Evolutionary conservation across 2,888 invertebrate genomes (phyloP).

Genomic region (Megastigmus dorsalis): DNA sequence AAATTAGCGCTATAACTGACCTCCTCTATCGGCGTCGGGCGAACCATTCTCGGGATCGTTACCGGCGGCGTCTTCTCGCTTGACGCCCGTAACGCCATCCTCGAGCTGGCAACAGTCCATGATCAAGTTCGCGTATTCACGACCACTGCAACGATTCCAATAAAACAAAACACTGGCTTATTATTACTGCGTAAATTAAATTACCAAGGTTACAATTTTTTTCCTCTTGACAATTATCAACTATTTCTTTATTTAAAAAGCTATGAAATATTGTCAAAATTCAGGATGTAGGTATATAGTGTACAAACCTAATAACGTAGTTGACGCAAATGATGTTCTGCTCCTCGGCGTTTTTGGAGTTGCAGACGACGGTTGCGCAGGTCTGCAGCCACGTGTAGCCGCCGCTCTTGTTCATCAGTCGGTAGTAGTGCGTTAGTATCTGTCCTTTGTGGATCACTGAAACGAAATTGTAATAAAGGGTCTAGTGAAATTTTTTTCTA

Average conservation of each 20-base stretch:
- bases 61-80: constrained; percentile 85
- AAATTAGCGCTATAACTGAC: constrained; percentile 67
- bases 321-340: constrained; percentile 98
- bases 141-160: constrained; percentile 79
- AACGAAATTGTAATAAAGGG: too few species aligned
- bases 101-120: constrained; percentile 96
- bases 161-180: neutral
- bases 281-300: neutral
- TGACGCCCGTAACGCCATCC: constrained; percentile 86
- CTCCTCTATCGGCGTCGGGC: constrained; percentile 87
- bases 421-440: constrained; percentile 95
- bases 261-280: neutral
- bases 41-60: constrained; percentile 93
- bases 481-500: too few species aligned
- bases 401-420: constrained; percentile 96
- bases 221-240: too few species aligned
- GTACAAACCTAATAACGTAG: constrained; percentile 92
- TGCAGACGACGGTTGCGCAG: constrained; percentile 97
- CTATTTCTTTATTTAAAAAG: neutral
- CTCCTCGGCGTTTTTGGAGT: constrained; percentile 95
- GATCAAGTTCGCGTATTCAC: constrained; percentile 92
- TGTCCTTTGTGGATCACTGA: constrained; percentile 97
- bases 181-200: neutral
- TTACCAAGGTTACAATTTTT: neutral
- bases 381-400: constrained; percentile 98